Conservation (phyloP, 2,797 vertebrate species). For the Acanthiza pusilla region DNA sequence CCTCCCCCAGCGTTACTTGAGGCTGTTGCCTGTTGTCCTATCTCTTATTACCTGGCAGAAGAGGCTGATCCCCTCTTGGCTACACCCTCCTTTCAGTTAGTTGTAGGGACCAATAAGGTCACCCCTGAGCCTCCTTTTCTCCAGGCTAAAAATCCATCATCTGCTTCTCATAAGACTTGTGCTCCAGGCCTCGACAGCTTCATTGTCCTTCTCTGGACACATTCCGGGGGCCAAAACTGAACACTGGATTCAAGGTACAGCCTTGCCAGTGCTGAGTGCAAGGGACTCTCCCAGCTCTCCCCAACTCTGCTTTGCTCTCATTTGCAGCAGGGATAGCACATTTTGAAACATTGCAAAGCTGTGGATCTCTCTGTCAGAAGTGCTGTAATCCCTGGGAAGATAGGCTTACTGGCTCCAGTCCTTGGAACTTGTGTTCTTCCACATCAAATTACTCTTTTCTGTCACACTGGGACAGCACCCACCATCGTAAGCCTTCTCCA, state of each 20-base stretch:
- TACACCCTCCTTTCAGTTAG: background rate
- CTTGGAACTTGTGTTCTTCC: background rate
- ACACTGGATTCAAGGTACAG: background rate
- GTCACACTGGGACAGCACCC: background rate
- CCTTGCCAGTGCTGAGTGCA: background rate
- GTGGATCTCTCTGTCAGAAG: background rate
- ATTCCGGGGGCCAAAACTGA: background rate
- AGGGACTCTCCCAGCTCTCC: background rate
- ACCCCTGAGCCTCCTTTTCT: background rate
- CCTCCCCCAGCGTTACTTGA: background rate
- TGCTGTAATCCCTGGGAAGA: background rate
- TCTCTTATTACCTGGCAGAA: background rate
- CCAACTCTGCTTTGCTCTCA: background rate
- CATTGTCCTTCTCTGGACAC: background rate
- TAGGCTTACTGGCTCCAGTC: background rate
- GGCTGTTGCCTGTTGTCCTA: background rate
- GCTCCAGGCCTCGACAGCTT: background rate
- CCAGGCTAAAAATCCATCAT: too few species aligned
- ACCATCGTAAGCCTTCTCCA: background rate
- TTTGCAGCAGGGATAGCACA: background rate
- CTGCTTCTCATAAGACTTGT: background rate
- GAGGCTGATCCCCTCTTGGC: background rate
- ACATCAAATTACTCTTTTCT: background rate
- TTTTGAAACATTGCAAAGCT: accelerated
- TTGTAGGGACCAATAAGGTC: background rate